Conservation (phyloP, 2,888 invertebrate genomes). For the Hetaerina titia region DNA sequence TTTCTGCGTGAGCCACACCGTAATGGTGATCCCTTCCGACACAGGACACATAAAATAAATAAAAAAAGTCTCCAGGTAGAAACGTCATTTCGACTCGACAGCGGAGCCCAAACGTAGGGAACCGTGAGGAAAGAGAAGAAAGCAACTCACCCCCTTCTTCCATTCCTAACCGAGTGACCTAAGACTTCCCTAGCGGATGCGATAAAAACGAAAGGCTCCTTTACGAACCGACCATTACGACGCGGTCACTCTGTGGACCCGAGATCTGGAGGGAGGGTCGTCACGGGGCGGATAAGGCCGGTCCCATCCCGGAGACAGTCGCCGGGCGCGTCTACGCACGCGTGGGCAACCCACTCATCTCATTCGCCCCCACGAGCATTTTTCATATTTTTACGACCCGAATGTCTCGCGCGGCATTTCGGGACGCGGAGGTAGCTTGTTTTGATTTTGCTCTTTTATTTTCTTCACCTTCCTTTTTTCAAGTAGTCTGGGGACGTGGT, state of each 20-base stretch:
- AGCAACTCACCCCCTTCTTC: background rate
- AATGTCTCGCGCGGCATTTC: constrained; percentile 21
- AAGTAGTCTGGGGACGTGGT: background rate
- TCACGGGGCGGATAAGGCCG: background rate
- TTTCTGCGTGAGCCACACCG: background rate
- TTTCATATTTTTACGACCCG: constrained; percentile 64
- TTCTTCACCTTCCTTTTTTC: background rate
- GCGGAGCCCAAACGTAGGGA: background rate
- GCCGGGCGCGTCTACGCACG: background rate
- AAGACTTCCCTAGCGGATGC: background rate
- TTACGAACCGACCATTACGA: constrained; percentile 3
- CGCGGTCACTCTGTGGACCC: background rate
- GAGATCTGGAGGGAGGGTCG: background rate
- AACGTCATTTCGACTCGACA: background rate
- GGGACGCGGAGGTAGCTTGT: constrained; percentile 29
- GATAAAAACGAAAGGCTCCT: background rate
- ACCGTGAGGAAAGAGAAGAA: background rate
- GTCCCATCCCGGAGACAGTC: background rate
- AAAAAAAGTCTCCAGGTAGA: background rate
- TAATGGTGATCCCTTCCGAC: background rate
- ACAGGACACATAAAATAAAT: background rate
- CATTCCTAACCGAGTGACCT: background rate
- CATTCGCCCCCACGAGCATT: background rate
- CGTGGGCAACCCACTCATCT: constrained; percentile 6
- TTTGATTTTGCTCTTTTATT: background rate